Evolutionary conservation across 2,113 vertebrate species (phyloP).

Genomic region (Scomber scombrus): DNA sequence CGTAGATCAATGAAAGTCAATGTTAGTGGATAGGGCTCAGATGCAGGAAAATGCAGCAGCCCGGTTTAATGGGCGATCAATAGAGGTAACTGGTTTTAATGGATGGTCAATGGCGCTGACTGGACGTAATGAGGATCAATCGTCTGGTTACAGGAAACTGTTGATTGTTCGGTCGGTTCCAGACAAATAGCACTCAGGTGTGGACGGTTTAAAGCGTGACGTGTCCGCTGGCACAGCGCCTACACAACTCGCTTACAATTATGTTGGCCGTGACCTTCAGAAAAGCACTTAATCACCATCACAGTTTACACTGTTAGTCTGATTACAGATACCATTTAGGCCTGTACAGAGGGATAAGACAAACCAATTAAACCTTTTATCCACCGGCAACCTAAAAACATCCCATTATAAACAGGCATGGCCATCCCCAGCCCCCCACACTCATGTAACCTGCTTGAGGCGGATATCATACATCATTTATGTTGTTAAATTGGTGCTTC

Average conservation of each 20-base stretch:
- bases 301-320: conserved; percentile 18
- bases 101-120: conserved; percentile 49
- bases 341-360: neutral
- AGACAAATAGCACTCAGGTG: conserved; percentile 40
- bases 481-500: conserved; percentile 1
- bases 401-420: neutral
- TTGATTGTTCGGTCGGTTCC: conserved; percentile 44
- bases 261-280: neutral
- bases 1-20: conserved; percentile 64
- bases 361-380: conserved; percentile 24
- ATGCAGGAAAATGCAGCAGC: conserved; percentile 48
- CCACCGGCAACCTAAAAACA: neutral
- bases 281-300: conserved; percentile 39
- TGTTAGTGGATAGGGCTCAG: conserved; percentile 33
- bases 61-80: conserved; percentile 65
- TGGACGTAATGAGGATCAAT: conserved; percentile 63
- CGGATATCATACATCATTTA: neutral
- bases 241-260: conserved; percentile 12
- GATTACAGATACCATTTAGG: conserved; percentile 28
- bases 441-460: no score
- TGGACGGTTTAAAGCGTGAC: conserved; percentile 13
- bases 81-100: conserved; percentile 70
- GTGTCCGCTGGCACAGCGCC: conserved; percentile 1
- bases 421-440: neutral
- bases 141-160: conserved; percentile 46